Conservation (phyloP, 2,797 vertebrate genomes). For the Megalops cyprinoides region DNA sequence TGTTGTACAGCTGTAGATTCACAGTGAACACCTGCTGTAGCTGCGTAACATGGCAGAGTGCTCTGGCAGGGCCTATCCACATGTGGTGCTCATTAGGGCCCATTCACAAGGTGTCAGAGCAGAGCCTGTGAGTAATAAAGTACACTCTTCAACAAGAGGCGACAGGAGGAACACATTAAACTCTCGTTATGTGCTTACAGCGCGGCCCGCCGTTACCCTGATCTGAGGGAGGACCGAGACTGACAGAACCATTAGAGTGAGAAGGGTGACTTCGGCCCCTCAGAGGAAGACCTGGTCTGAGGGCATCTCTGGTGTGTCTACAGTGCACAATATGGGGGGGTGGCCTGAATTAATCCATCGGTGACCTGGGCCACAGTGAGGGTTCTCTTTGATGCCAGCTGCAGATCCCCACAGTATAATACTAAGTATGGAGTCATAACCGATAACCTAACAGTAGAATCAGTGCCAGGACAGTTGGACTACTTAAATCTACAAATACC, state of each 20-base stretch:
- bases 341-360: no score
- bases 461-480: not conserved
- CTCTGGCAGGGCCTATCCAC: constrained; percentile 12
- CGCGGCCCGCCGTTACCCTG: not conserved
- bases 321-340: not conserved
- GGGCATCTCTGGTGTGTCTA: not conserved
- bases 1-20: not conserved
- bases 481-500: not conserved
- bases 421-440: not conserved
- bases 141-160: not conserved
- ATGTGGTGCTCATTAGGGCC: constrained; percentile 9
- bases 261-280: not conserved
- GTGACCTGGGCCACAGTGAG: no score
- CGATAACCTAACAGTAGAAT: not conserved
- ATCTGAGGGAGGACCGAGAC: not conserved
- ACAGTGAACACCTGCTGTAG: not conserved
- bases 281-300: not conserved
- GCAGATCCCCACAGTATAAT: not conserved
- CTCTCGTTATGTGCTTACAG: not conserved
- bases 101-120: constrained; percentile 3
- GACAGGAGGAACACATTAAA: not conserved
- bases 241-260: not conserved
- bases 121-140: not conserved
- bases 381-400: not conserved
- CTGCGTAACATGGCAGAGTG: constrained; percentile 11